Evolutionary conservation across 1,140 invertebrate species (phyloP), one percentile per base, ranked within the genome.

Genomic region (Nixonia krombeini): DNA sequence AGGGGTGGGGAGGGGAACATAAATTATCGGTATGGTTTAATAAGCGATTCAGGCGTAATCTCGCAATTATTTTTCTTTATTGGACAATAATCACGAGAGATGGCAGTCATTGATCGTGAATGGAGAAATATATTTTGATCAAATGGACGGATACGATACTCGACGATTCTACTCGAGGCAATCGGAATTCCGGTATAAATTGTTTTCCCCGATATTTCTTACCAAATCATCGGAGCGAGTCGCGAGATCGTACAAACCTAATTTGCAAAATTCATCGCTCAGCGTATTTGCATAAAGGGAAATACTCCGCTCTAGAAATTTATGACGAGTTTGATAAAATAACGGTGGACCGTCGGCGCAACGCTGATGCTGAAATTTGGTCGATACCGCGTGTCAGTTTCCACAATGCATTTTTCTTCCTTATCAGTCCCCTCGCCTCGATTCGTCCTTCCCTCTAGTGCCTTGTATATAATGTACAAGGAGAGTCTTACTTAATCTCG

Each of bases 341-440:
- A n/a, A 10, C 9, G 8, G 3, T 31, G 3, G 9, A 31, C 35
- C 4, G 9, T 16, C 4, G 1, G 6, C 18, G 8, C 8, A 31
- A 38, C 25, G 46, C 40, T 38, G 57, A 51, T 61, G 41, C 31
- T 42, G 42, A 58, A 58, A 53, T 63, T 55, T 25, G 16, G 42
- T 25, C 50, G 55, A 63, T 56, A 49, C 59, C 26, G 33, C 49
- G 58, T 63, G 66, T 59, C 55, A 69, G 57, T 63, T 69, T 63
- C 49, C 49, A 35, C 31, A 53, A 49, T 52, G 55, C 52, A 68
- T 68, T 68, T 65, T 66, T 67, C 65, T 44, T 50, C 59, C 58
- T 69, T 69, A 68, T 68, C 65, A 50, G 47, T 68, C 42, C 56
- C 65, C 26, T 50, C 49, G 65, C 58, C 58, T 69, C 42, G 50